Conservation (phyloP, 2,797 vertebrate species). For the Pogoniulus pusillus region DNA sequence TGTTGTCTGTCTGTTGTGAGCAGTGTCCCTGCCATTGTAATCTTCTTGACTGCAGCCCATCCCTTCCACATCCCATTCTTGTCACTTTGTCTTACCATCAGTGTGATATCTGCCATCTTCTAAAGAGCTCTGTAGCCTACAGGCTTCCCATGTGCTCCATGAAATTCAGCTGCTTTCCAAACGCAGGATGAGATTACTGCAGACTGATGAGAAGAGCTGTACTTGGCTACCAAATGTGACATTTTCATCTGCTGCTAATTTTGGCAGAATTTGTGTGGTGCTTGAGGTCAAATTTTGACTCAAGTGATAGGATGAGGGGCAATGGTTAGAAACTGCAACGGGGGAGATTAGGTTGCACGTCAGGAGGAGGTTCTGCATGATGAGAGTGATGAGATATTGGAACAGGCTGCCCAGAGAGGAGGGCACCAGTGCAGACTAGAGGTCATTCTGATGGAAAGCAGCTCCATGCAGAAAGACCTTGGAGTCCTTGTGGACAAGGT, state of each 20-base stretch:
- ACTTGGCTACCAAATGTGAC: neutral
- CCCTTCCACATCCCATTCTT: neutral
- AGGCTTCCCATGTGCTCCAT: slow-evolving; percentile 8
- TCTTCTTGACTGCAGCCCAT: neutral
- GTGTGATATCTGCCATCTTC: neutral
- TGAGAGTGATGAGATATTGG: no score
- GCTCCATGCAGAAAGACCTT: no score
- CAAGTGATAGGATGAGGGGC: no score
- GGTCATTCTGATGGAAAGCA: no score
- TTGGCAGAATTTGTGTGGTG: neutral
- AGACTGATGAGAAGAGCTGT: neutral
- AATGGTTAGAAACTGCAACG: no score
- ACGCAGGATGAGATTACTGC: neutral
- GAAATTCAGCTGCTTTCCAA: slow-evolving; percentile 8
- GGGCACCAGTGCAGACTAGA: no score
- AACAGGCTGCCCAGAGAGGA: no score
- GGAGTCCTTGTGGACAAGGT: no score
- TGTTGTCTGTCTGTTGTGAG: neutral
- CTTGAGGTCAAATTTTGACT: slow-evolving; percentile 2
- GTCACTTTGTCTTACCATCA: neutral
- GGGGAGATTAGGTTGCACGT: no score
- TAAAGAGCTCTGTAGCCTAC: neutral
- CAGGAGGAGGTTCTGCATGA: no score
- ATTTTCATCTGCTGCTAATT: slow-evolving; percentile 14
- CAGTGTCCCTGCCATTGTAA: neutral